These are phyloP conservation scores for Caenorhabditis afra DNA, from an alignment of 2,888 invertebrate genomes.

Conservation along the genomic window DNA sequence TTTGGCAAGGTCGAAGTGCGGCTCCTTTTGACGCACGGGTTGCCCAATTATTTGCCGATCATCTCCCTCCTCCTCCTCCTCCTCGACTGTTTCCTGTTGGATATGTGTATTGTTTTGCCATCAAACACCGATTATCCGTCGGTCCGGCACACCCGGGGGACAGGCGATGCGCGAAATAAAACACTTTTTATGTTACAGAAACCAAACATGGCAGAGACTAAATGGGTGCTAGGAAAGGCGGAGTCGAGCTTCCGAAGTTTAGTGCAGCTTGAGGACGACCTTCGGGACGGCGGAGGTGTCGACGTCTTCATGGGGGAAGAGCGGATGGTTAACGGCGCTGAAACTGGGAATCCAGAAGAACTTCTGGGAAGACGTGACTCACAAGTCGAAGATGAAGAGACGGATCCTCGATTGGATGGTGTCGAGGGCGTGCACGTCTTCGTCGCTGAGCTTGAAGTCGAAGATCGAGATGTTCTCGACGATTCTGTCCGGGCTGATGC, in stretches of 20 bases:
- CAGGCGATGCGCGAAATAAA: conserved; percentile 3
- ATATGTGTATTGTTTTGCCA: conserved; percentile 27
- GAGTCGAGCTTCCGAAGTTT: neutral
- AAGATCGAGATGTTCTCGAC: conserved; percentile 72
- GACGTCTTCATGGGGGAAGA: conserved; percentile 63
- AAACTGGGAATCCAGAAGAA: conserved; percentile 5
- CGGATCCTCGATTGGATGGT: conserved; percentile 54
- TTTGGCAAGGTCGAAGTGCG: conserved; percentile 60
- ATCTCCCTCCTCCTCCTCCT: too few species aligned
- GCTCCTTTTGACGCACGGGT: conserved; percentile 25
- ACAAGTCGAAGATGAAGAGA: conserved; percentile 67
- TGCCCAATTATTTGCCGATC: conserved; percentile 57
- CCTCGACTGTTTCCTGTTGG: conserved; percentile 21
- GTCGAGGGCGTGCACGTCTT: conserved; percentile 67
- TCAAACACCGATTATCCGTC: conserved; percentile 24
- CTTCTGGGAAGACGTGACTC: conserved; percentile 8
- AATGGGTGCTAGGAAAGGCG: neutral
- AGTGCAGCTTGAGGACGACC: conserved; percentile 43
- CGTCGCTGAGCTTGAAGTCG: conserved; percentile 68
- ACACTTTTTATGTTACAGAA: conserved; percentile 13
- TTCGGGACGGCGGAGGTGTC: conserved; percentile 35
- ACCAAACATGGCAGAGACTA: neutral
- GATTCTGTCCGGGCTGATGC: conserved; percentile 66
- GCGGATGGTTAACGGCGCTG: conserved; percentile 60
- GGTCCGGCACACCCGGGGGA: neutral